A percentile compares a stretch with the other conserved stretches of the same genome.
phyloP scores from a whole-genome alignment of 2,113 vertebrate species.

The Heterochromis multidens region DNA sequence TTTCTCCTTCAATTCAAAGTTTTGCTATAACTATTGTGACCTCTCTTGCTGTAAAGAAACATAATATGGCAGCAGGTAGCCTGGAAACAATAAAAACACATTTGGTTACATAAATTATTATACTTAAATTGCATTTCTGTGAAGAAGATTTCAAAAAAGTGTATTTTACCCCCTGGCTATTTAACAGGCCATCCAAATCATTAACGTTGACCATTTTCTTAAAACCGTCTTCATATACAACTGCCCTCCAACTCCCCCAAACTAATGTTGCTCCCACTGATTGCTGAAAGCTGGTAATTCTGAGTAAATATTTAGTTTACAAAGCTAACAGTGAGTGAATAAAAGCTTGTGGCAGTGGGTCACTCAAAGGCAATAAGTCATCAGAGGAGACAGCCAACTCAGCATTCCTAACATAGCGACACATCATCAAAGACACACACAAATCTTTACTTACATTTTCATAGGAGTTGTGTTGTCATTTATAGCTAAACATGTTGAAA shows the following conservation, averaged over 20 bases:
- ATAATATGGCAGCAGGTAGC: not conserved
- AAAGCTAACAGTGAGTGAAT: not conserved
- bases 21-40: not conserved
- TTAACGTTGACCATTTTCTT: not conserved
- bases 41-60: not conserved
- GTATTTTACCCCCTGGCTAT: not conserved
- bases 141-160: not conserved
- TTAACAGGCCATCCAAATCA: not conserved
- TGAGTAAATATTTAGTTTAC: constrained; percentile 19
- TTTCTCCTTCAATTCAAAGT: not conserved
- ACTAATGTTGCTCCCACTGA: no score
- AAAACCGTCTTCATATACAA: not conserved
- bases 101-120: not conserved
- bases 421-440: not conserved
- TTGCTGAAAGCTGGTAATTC: not conserved
- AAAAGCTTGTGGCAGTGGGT: not conserved
- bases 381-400: not conserved
- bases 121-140: not conserved
- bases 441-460: not conserved
- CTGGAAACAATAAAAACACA: not conserved
- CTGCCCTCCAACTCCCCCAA: not conserved
- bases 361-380: not conserved
- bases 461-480: not conserved
- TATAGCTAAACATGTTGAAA: not conserved
- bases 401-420: not conserved